Evolutionary conservation across 2,113 vertebrate species (phyloP).

Genomic region (Halcyon senegalensis): DNA sequence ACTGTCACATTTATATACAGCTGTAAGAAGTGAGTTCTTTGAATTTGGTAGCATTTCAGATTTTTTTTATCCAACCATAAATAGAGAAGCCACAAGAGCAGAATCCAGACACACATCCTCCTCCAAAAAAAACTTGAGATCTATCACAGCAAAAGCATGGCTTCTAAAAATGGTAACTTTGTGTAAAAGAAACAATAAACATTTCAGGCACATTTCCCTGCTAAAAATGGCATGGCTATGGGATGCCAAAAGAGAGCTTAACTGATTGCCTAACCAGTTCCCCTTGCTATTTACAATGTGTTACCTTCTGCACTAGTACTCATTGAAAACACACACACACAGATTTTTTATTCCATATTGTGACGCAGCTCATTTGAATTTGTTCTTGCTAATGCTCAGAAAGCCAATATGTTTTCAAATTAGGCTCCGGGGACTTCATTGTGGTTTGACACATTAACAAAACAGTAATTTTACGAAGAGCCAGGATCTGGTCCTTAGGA

Average conservation of each 20-base stretch:
- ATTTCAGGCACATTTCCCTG: neutral
- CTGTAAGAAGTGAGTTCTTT: neutral
- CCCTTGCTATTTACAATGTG: neutral
- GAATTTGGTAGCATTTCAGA: neutral
- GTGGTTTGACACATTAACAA: neutral
- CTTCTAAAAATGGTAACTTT: neutral
- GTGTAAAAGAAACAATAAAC: neutral
- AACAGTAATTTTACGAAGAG: neutral
- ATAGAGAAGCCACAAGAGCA: neutral
- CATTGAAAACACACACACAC: neutral
- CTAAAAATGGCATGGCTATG: neutral
- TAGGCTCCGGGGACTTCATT: neutral
- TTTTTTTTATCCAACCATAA: neutral
- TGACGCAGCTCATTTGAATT: conserved; percentile 17
- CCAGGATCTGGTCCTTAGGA: neutral
- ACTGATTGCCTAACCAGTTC: neutral
- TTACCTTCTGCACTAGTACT: neutral
- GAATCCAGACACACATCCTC: neutral
- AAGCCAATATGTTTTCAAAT: neutral
- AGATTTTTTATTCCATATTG: neutral
- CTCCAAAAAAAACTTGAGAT: neutral
- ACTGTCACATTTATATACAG: neutral
- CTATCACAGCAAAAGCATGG: neutral
- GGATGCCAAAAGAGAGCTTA: neutral
- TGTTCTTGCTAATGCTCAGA: neutral